phyloP scores from a whole-genome alignment of 1,140 invertebrate genomes.

The Sycobia sp. region DNA sequence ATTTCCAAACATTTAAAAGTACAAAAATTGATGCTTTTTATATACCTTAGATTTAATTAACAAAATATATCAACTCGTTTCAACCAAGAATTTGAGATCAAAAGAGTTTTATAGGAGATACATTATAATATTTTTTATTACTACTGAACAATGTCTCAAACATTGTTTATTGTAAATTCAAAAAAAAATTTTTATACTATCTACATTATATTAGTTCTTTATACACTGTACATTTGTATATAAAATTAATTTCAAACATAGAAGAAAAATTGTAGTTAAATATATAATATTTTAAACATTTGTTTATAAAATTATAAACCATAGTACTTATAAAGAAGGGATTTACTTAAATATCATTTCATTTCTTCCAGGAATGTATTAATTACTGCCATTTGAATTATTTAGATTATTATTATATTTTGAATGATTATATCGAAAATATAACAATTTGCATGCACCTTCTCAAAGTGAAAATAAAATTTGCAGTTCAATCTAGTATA shows the following conservation, averaged over 20 bases:
- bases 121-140: no score
- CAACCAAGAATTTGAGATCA: neutral
- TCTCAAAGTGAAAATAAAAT: no score
- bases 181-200: constrained; percentile 16
- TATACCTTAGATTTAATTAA: constrained; percentile 23
- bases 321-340: neutral
- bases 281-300: no score
- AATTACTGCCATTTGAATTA: no score
- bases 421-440: no score
- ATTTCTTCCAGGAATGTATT: neutral
- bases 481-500: no score
- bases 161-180: constrained; percentile 14
- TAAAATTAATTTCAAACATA: no score
- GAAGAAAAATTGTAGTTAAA: no score
- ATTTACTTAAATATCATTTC: neutral
- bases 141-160: constrained; percentile 23
- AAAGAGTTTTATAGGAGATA: neutral
- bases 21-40: constrained; percentile 28
- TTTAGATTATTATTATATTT: no score
- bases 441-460: no score
- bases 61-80: constrained; percentile 27
- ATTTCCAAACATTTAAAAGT: constrained; percentile 16
- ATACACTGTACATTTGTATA: constrained; percentile 17
- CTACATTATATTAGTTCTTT: constrained; percentile 3
- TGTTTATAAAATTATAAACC: no score